A percentile compares a stretch with the other conserved stretches of the same genome.
Conservation (phyloP, 2,113 vertebrate species). For the Cyrtonyx montezumae region DNA sequence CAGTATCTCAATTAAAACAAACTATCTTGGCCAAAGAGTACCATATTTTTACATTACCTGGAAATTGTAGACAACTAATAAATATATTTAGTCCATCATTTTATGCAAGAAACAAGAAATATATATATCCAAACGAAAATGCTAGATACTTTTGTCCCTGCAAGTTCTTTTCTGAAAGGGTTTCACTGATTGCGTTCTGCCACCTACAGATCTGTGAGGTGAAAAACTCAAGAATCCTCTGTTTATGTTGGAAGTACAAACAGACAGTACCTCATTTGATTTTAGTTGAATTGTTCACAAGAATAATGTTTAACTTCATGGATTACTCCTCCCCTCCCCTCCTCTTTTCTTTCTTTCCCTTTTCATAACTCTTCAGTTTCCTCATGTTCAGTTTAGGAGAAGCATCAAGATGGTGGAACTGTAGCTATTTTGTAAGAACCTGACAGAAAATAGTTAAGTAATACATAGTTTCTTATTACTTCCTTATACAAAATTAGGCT, state of each 20-base stretch:
- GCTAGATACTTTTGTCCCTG: rapidly evolving
- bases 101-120: neutral
- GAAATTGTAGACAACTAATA: neutral
- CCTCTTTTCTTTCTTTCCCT: neutral
- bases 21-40: neutral
- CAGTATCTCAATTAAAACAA: neutral
- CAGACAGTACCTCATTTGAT: neutral
- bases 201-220: conserved; percentile 58
- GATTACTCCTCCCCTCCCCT: neutral
- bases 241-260: neutral
- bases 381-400: neutral
- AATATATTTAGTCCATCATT: neutral
- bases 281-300: neutral
- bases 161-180: rapidly evolving
- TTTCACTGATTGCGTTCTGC: conserved; percentile 64
- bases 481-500: neutral
- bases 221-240: neutral
- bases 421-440: neutral
- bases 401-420: neutral
- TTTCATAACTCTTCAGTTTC: neutral
- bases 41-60: neutral
- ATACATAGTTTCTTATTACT: neutral
- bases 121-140: neutral
- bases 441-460: neutral
- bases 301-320: neutral